These are phyloP conservation scores for Plectrocnemia conspersa DNA, from an alignment of 1,140 invertebrate species.

Conservation along the genomic window DNA sequence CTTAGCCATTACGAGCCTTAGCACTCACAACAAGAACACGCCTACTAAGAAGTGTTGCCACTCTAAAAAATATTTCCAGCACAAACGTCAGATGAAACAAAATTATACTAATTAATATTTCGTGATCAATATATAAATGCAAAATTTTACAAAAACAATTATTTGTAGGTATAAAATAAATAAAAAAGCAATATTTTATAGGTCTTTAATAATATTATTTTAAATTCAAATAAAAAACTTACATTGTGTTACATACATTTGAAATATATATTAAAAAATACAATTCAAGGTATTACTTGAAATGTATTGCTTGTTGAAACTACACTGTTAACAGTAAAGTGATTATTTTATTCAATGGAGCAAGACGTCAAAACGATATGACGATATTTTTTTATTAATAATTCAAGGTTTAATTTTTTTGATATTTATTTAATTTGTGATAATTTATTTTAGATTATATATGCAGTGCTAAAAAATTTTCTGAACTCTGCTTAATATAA, in stretches of 20 bases:
- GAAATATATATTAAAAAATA: constrained; percentile 1
- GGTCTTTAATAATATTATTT: too few relatives aligned
- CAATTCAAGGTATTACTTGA: neutral
- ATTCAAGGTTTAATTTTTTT: constrained; percentile 3
- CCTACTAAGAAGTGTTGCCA: neutral
- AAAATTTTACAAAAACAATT: too few relatives aligned
- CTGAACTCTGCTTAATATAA: constrained; percentile 8
- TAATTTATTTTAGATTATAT: constrained; percentile 1
- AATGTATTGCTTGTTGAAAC: neutral
- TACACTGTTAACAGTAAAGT: too few relatives aligned
- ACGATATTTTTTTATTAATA: constrained; percentile 3
- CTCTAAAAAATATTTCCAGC: neutral
- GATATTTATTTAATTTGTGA: neutral
- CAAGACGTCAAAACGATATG: neutral
- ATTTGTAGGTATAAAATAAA: too few relatives aligned
- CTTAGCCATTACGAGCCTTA: constrained; percentile 4
- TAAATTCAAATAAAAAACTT: too few relatives aligned
- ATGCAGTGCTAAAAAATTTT: neutral
- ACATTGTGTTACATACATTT: neutral
- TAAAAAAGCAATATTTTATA: too few relatives aligned
- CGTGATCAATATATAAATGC: neutral
- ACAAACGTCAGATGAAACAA: neutral
- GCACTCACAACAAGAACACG: neutral
- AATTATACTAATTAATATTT: neutral
- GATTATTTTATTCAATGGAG: neutral